Evolutionary conservation across 2,113 vertebrate species (phyloP), one percentile per base, ranked within the genome.

Genomic region (Malurus melanocephalus): DNA sequence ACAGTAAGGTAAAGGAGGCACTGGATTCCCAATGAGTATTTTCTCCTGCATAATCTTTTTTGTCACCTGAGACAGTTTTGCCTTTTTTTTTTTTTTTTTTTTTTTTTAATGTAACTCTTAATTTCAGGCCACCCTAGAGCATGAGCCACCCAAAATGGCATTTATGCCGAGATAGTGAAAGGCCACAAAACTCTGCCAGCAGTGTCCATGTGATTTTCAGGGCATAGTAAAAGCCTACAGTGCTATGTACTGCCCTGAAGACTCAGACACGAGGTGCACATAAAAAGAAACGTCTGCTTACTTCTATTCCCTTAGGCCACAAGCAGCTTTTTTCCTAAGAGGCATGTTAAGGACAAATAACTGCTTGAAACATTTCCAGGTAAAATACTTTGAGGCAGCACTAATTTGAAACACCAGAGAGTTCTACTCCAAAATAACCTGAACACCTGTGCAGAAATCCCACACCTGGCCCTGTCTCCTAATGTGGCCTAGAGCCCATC

Each of bases 181-280:
- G 28, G 8, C 9, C 69, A 79, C 33, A 75, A 24, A 60, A 52
- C 19, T 56, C n/a, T 66, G 20, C 56, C 42, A 91, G 40, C 17
- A 72, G 24, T 6, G 8, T 45, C 56, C 33, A 13, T 22, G 26
- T 35, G 33, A 80, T 64, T 83, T 74, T 57, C 28, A 88, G 33
- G 4, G 26, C 42, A n/a, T 0, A 40, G 23, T 22, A 56, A 79
- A 90, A 48, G 8, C 51, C 19, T 19, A 13, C 15, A 42, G 27
- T 40, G 35, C 28, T 48, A 24, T 0, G 1, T 16, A 53, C 30
- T 13, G 17, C 38, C 56, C 35, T 51, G n/a, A 80, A 62, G 71
- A 35, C 35, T 38, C 0, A 0, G 26, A 40, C 26, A 64, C 0
- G 9, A 13, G 35, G 14, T 30, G 20, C 22, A 69, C 30, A 24